Base-by-base conservation (phyloP, 92 coral and sea anemone species). In the Bergia puertoricense region DNA sequence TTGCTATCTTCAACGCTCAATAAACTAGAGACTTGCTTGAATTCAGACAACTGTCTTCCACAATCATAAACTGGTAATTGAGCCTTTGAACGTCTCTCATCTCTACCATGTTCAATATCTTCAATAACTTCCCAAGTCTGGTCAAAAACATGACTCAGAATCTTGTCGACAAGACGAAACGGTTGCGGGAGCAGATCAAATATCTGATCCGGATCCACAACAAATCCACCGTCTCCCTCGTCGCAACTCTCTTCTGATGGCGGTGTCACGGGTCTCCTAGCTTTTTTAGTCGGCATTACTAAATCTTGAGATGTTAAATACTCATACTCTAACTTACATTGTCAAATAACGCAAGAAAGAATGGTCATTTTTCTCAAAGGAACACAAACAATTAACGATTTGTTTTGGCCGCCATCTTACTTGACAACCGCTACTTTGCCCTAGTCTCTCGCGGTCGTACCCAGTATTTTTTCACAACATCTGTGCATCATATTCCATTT, bases 111-210 rank as follows among this genome's bases (percentile, higher is more conserved):
- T 46, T 97, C 97, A 66, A 95, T 91, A 57, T 86, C 95, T 73
- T 94, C 98, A 30, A 97, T 94, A 65, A 93, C 86, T 51, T 93
- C 94, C 99, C 99, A 97, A 22, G 94, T 94, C 66, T 90, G 87
- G 80, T 97, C 99, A 81, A 97, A 97, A 56, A 97, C 85, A 59
- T 82, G 81, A 39, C 81, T 89, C 83, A 97, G 44, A 74, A 92
- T 94, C 85, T 97, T 97, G 90, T 97, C 96, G 65, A 97, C 85
- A 65, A 97, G 95, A 11, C 98, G 97, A 90, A 92, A 97, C 0
- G 99, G 99, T 74, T 97, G 99, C 5, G 99, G 99, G 45, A 97
- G 86, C 50, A 91, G 91, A 85, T 97, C 99, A 82, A 95, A 97
- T 85, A 97, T 94, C 86, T 94, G 95, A 48, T 94, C 98, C 0